Evolutionary conservation across 1,140 invertebrate species (phyloP).

Genomic region (Philaenus spumarius): DNA sequence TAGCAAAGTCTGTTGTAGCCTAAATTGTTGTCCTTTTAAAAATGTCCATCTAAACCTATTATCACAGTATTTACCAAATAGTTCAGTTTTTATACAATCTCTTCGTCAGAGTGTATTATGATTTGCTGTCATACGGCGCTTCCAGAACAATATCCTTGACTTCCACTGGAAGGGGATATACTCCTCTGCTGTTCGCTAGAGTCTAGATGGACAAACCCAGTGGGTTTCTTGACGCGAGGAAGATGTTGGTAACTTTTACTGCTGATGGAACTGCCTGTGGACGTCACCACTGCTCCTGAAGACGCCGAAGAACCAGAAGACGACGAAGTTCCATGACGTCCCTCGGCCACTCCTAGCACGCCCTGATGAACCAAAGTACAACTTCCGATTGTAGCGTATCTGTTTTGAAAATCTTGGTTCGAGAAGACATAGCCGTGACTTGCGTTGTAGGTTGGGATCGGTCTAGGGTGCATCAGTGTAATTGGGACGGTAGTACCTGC

Average conservation of each 20-base stretch:
- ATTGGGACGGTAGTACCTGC: constrained; percentile 44
- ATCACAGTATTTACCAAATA: no score
- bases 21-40: no score
- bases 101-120: constrained; percentile 18
- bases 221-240: neutral
- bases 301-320: constrained; percentile 13
- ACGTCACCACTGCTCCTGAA: constrained; percentile 4
- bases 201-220: no score
- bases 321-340: neutral
- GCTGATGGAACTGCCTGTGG: neutral
- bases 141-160: constrained; percentile 16
- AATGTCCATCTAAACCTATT: no score
- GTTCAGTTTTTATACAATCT: constrained; percentile 21
- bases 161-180: neutral
- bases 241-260: constrained; percentile 6
- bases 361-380: constrained; percentile 16
- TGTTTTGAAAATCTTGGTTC: neutral
- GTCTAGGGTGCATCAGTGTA: constrained; percentile 32
- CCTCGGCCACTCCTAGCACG: constrained; percentile 13
- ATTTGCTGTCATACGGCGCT: constrained; percentile 12
- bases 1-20: no score
- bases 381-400: constrained; percentile 6
- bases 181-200: no score
- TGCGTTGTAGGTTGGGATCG: neutral
- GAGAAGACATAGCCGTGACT: neutral